Evolutionary conservation across 2,888 invertebrate species (phyloP).

Genomic region (Acholoe squamosa): DNA sequence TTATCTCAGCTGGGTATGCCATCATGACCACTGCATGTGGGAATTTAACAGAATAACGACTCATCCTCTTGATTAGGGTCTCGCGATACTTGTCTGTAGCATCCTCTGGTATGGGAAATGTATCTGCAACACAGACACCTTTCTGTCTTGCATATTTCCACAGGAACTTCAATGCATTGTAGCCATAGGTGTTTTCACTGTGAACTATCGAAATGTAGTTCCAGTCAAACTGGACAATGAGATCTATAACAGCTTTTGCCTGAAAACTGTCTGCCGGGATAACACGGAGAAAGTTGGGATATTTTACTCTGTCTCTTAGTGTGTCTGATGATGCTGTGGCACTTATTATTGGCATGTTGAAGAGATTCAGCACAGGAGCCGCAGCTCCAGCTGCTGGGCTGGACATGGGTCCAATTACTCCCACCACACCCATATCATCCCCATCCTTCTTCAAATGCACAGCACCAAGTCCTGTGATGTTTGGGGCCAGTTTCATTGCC

Average conservation of each 20-base stretch:
- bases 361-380: conserved; percentile 17
- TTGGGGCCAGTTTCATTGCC: conserved; percentile 15
- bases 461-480: background rate
- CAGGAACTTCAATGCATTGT: conserved; percentile 31
- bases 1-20: background rate
- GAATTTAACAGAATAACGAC: background rate
- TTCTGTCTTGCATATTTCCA: conserved; percentile 10
- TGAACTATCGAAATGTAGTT: conserved; percentile 34
- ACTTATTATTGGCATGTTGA: conserved; percentile 27
- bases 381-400: background rate
- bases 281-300: conserved; percentile 39
- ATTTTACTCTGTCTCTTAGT: conserved; percentile 7
- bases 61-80: background rate
- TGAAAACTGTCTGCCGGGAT: conserved; percentile 52
- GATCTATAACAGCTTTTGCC: conserved; percentile 4
- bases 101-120: conserved; percentile 17
- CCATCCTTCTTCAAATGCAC: background rate
- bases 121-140: conserved; percentile 28
- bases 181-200: conserved; percentile 42
- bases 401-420: background rate
- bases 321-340: conserved; percentile 10
- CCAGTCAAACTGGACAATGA: conserved; percentile 24
- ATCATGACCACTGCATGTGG: conserved; percentile 33
- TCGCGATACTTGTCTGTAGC: background rate
- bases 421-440: background rate